phyloP scores from a whole-genome alignment of 2,888 invertebrate species.

The Pilophorus perplexus region DNA sequence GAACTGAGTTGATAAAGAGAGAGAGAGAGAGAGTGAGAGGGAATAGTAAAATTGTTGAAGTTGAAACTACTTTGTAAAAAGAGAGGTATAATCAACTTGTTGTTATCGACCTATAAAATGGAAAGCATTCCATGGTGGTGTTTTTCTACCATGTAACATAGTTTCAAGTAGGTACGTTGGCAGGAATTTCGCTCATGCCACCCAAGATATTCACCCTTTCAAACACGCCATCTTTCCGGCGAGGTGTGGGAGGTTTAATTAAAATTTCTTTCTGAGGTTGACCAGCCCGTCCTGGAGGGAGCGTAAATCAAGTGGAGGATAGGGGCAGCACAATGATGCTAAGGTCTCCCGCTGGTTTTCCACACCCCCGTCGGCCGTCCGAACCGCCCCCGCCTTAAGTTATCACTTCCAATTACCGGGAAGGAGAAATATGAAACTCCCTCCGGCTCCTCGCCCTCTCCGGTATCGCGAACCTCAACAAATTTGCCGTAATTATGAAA shows the following conservation, averaged over 20 bases:
- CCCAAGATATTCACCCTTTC: neutral
- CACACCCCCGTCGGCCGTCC: neutral
- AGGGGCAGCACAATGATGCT: slow-evolving; percentile 27
- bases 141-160: too few species aligned
- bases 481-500: slow-evolving; percentile 40
- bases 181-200: slow-evolving; percentile 1
- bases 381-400: slow-evolving; percentile 21
- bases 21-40: too few species aligned
- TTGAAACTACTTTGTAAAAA: too few species aligned
- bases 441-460: too few species aligned
- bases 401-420: slow-evolving; percentile 37
- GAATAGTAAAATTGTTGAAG: too few species aligned
- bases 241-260: slow-evolving; percentile 31
- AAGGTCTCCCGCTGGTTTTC: neutral
- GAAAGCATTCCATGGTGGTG: too few species aligned
- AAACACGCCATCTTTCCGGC: neutral
- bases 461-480: slow-evolving; percentile 38
- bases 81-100: too few species aligned
- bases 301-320: slow-evolving; percentile 21
- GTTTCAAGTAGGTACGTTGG: too few species aligned
- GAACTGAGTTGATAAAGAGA: too few species aligned
- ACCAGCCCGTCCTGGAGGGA: slow-evolving; percentile 14
- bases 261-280: slow-evolving; percentile 35
- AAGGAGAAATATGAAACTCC: slow-evolving; percentile 37
- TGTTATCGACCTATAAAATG: too few species aligned